phyloP scores from a whole-genome alignment of 1,140 invertebrate genomes.

The Drosophila asahinai region DNA sequence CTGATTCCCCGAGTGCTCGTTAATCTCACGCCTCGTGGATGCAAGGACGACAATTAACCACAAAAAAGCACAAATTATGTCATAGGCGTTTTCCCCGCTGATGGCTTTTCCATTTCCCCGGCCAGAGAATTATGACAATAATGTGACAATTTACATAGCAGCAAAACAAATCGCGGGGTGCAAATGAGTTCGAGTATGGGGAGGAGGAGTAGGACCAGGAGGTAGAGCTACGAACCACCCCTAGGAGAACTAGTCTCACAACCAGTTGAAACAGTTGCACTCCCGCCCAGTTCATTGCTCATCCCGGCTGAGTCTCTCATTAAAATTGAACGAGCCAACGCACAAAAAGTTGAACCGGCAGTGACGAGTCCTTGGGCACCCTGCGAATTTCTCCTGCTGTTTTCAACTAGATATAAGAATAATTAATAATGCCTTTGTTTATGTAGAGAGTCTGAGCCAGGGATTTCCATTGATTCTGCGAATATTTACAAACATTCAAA shows the following conservation, averaged over 20 bases:
- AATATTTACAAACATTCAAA: too few relatives aligned
- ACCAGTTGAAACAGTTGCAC: conserved; percentile 78
- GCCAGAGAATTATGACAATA: conserved; percentile 76
- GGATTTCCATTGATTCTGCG: too few relatives aligned
- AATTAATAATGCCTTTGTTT: neutral
- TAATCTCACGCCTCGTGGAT: conserved; percentile 57
- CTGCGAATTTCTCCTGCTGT: neutral
- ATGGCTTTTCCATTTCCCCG: conserved; percentile 72
- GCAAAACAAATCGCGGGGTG: conserved; percentile 66
- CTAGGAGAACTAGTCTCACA: conserved; percentile 44
- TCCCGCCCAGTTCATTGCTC: conserved; percentile 48
- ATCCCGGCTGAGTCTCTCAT: conserved; percentile 59
- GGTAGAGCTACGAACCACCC: conserved; percentile 47
- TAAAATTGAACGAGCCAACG: conserved; percentile 80
- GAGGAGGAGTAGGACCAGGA: conserved; percentile 5
- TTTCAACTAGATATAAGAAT: neutral
- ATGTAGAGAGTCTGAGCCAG: neutral
- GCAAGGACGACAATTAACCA: conserved; percentile 69
- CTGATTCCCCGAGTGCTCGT: conserved; percentile 11
- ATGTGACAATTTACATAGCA: conserved; percentile 80
- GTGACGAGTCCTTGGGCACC: neutral
- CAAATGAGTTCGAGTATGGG: conserved; percentile 15
- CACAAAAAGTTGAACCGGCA: conserved; percentile 44
- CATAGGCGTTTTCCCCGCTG: conserved; percentile 67
- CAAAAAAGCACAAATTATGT: conserved; percentile 80